Base-by-base conservation (phyloP, 2,888 invertebrate species). In the Notodonta ziczac region DNA sequence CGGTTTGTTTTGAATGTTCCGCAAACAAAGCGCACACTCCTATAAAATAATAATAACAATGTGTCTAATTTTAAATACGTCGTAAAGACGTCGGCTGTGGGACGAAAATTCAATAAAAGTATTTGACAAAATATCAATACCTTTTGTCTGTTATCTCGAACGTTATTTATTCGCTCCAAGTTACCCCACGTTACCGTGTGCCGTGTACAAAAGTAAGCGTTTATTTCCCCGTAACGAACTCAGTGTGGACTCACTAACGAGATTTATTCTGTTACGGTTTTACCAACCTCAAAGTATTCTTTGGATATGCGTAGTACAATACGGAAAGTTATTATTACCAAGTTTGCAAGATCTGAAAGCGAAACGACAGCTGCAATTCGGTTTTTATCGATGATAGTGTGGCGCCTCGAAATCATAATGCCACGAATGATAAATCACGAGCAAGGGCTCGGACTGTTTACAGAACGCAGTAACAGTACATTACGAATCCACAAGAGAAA, bases 261-360 rank as follows among this genome's bases (percentile, higher is more conserved):
- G 56, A 70, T 72, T 70, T 76, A 72, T 69, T 65, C 60, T 54
- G 42, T 61, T 58, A 61, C 56, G 16, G 50, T 60, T 60, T 61
- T 59, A 67, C 40, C 50, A 58, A 61, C 40, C 57, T 61, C 54
- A 58, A 60, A 63, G 59, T 52, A 60, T 58, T 58, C 58, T 56
- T 52, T 42, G 60, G 40, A 65, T 65, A 66, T 46, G 16, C 32
- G 5, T 5, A 14, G 54, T 53, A n/a, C 48, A 35, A 14, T 51
- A 62, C 59, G 54, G 54, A 44, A 50, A 56, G 44, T 55, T 46
- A 14, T n/a, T 59, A 51, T 14, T 53, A 9, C 54, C 39, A n/a
- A 56, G 42, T 57, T 57, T 48, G 50, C 52, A 59, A 39, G 54
- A 51, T 39, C 32, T 16, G 58, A 60, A 62, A 55, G 57, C 53